Base-by-base conservation (phyloP, 2,113 vertebrate species). In the Sturnus vulgaris region DNA sequence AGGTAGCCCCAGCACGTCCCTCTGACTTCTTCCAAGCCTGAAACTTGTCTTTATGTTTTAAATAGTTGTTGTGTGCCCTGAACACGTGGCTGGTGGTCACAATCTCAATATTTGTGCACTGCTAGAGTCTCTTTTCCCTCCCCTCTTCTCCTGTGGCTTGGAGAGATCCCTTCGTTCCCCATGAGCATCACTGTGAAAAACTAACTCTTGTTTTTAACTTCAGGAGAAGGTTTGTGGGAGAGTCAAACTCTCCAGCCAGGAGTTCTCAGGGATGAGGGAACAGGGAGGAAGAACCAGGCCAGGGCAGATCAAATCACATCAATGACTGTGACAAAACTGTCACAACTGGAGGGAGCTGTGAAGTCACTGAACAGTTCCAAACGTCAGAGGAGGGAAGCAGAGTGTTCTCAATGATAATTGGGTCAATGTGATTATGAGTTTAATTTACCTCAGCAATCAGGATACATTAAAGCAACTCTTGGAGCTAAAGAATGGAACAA, bases 181-280 rank as follows among this genome's bases (percentile, higher is more conserved):
- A 0, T 0, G 11, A 42, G 42, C 59, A 17, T 9, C 1, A 1
- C 39, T 13, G 33, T 21, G 42, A 63, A 49, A 72, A 80, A 65
- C 35, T 2, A 10, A 47, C n/a, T 71, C 65, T 37, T 25, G 20
- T 11, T 76, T 91, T 65, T 66, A 50, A 30, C 52, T 66, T 28
- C 14, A 57, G 24, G 46, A 40, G 12, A 33, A 65, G 19, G 20
- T n/a, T 28, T 47, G 37, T 24, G 46, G 44, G 47, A 40, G 15
- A 82, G 14, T 7, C 5, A 2, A 44, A 69, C 37, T 31, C 5
- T 2, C 3, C 30, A 64, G 37, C 7, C 65, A 53, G 70, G 40
- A 28, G 11, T 61, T 63, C 49, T 53, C 28, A 14, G 63, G 80
- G 20, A 12, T 10, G 70, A 27, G n/a, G 57, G 75, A 72, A 50